Evolutionary conservation across 2,797 vertebrate species (phyloP), one percentile per base, ranked within the genome.

Genomic region (Typhlichthys eigenmanni): DNA sequence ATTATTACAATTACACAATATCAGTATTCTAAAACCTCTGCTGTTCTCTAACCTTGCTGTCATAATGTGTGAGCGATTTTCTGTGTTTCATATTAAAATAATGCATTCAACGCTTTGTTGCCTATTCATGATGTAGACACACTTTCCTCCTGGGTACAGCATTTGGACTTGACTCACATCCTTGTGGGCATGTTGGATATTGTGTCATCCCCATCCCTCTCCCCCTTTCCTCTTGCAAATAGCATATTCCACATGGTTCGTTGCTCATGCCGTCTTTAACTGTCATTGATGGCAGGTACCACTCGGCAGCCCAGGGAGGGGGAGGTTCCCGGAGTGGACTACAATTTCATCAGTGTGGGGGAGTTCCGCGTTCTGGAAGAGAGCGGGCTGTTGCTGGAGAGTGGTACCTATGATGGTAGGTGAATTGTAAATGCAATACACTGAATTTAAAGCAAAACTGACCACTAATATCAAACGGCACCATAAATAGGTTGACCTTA

Each of bases 281-380:
- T 45, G 53, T 60, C 12, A 0, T 48, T 62, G 8, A 78, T 59
- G 72, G 64, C 92, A 99, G 98, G 98, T 88, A 99, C 98, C 80
- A 99, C 98, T 10, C 93, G 98, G 81, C 95, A 95, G 86, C 96
- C 98, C 78, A 93, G 98, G 66, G 98, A 98, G 87, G 96, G 96
- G 60, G 98, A 99, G 71, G 96, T 99, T 71, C 96, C 98, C 2
- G 98, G 96, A 45, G 96, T 99, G 87, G 98, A 99, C 91, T 99
- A 99, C 82, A 99, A 98, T 76, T 99, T 99, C 92, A 98, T 99
- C 94, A 93, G 93, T 13, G 96, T 97, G 82, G 96, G 92, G 61
- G 96, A 99, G 72, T 99, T 99, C 62, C 95, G 95, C 57, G 93
- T 94, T 0, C 92, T 99, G 89, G 98, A 99, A 71, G 96, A 98